These are phyloP conservation scores for Papilio demoleus DNA, from an alignment of 2,888 invertebrate species.

Conservation along the genomic window DNA sequence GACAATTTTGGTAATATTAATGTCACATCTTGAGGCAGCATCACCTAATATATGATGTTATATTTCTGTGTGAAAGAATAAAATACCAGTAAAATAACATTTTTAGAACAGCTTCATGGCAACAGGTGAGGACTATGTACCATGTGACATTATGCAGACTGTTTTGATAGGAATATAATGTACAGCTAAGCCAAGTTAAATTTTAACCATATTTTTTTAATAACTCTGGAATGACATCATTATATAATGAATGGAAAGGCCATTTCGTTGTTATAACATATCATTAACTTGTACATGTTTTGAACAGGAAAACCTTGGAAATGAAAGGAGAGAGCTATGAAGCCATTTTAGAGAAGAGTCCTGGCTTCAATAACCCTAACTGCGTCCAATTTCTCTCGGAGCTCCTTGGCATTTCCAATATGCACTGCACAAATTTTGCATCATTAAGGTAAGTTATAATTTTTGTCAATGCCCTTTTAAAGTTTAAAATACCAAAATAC, in stretches of 20 bases:
- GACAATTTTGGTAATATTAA: conserved; percentile 76
- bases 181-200: conserved; percentile 57
- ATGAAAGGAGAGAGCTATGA: conserved; percentile 91
- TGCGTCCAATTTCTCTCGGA: conserved; percentile 92
- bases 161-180: conserved; percentile 60
- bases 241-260: conserved; percentile 57
- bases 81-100: conserved; percentile 78
- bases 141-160: conserved; percentile 72
- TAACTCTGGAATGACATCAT: conserved; percentile 58
- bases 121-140: conserved; percentile 81
- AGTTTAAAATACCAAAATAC: neutral
- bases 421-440: conserved; percentile 87
- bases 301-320: conserved; percentile 89
- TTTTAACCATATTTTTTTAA: conserved; percentile 53
- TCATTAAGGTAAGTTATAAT: conserved; percentile 82
- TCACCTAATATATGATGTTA: conserved; percentile 78
- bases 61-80: conserved; percentile 80
- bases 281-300: conserved; percentile 54
- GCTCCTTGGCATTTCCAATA: conserved; percentile 88
- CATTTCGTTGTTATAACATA: conserved; percentile 49
- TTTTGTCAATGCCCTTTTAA: neutral
- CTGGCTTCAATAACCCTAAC: conserved; percentile 95
- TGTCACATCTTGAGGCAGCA: conserved; percentile 77
- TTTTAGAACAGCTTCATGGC: conserved; percentile 82
- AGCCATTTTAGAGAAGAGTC: conserved; percentile 91